These are phyloP conservation scores for Enteromius treurensis DNA, from an alignment of 2,797 vertebrate species.

Conservation along the genomic window DNA sequence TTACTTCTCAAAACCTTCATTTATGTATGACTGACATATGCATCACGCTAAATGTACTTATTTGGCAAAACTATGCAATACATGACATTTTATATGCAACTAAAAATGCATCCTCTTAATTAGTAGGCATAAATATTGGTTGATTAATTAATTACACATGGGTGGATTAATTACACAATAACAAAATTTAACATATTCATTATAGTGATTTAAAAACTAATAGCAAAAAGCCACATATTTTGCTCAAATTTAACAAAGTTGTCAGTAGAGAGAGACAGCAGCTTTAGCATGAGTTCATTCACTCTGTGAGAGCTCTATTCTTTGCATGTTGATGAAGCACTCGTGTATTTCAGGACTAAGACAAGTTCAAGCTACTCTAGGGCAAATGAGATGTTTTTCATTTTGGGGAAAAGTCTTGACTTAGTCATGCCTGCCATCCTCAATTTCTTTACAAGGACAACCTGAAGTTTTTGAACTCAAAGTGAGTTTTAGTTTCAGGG, in stretches of 20 bases:
- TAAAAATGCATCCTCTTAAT: background rate
- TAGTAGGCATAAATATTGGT: background rate
- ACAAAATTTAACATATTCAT: background rate
- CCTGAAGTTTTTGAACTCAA: conserved; percentile 59
- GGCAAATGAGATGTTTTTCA: conserved; percentile 68
- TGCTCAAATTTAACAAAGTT: background rate
- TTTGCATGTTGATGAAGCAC: conserved; percentile 71
- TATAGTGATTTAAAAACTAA: background rate
- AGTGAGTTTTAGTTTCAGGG: conserved; percentile 68
- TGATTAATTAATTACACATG: background rate
- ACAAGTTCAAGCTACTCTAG: conserved; percentile 67
- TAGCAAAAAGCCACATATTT: background rate
- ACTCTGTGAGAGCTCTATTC: conserved; percentile 61
- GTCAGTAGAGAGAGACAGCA: no score
- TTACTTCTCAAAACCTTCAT: no score
- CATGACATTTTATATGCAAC: background rate
- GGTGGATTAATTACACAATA: no score
- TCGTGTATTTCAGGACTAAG: conserved; percentile 67
- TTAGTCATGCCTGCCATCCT: conserved; percentile 73
- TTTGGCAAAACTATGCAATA: background rate
- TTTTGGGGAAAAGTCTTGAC: conserved; percentile 66
- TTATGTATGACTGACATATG: background rate
- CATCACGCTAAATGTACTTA: background rate
- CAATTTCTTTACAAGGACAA: conserved; percentile 64
- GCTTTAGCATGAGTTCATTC: conserved; percentile 59